Base-by-base conservation (phyloP, 2,113 vertebrate genomes). In the Lepidothrix coronata region DNA sequence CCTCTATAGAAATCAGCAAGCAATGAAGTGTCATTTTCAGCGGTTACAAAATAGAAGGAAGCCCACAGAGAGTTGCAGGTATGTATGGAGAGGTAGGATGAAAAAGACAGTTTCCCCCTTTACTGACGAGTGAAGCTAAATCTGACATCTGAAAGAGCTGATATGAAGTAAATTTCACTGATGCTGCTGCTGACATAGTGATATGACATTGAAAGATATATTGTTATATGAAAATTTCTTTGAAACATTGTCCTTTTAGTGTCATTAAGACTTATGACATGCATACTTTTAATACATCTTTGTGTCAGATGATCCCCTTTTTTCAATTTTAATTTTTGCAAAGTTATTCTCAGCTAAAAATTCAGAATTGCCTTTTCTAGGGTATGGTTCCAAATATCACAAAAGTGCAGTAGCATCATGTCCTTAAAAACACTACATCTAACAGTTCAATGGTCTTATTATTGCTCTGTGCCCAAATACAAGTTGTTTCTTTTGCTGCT, bases 401-500 rank as follows among this genome's bases (percentile, higher is more conserved):
- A 83, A 88, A 44, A 9, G 44, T 66, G 15, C 27, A 59, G 33
- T 39, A 71, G 9, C 17, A 83, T 73, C 5, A 11, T 82, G 23
- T 91, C 48, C 59, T 95, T 6, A 5, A 94, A 51, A 62, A 72
- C 71, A 51, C n/a, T 51, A 73, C 63, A 86, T 85, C 63, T 88
- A 83, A 67, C 30, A 74, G 48, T 76, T 74, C 75, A 93, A 67
- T 88, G 39, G 28, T 86, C 83, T 90, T 88, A 86, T 94, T 93
- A 79, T 55, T 96, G 51, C 39, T 89, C 41, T 91, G 31, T 73
- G 43, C 30, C 91, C 62, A 86, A 83, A 76, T 55, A 77, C 33
- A 80, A 49, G 39, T 88, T 86, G 72, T 91, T 91, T 94, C 88
- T 80, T 91, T 93, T 71, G 35, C 90, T 71, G 39, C 43, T 96